These are phyloP conservation scores for Drosophila barbarae DNA, from an alignment of 2,888 invertebrate genomes.

Conservation along the genomic window DNA sequence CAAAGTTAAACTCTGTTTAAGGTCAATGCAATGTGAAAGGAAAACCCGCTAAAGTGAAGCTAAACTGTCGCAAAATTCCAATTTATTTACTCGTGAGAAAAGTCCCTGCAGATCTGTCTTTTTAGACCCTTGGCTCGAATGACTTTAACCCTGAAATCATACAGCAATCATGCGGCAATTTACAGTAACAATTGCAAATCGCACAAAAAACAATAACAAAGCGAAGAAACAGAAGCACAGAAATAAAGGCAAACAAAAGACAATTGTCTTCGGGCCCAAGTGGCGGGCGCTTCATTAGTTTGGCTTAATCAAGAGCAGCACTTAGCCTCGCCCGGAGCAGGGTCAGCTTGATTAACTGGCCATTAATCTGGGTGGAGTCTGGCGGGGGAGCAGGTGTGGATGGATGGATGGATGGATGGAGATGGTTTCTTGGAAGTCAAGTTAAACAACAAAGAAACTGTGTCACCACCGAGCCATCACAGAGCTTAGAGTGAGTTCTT, in stretches of 20 bases:
- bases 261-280: slow-evolving; percentile 29
- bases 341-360: slow-evolving; percentile 36
- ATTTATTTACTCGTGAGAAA: slow-evolving; percentile 1
- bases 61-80: not conserved
- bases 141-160: slow-evolving; percentile 51
- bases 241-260: slow-evolving; percentile 27
- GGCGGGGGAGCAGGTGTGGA: not conserved
- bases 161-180: slow-evolving; percentile 31
- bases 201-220: slow-evolving; percentile 14
- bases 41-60: not conserved
- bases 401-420: not conserved
- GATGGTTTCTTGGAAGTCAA: slow-evolving; percentile 7
- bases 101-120: not conserved
- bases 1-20: not conserved
- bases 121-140: slow-evolving; percentile 27
- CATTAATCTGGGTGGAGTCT: slow-evolving; percentile 18
- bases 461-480: not conserved
- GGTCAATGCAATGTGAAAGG: not conserved
- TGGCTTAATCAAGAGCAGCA: slow-evolving; percentile 35
- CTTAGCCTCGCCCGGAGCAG: slow-evolving; percentile 21
- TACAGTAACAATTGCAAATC: slow-evolving; percentile 33
- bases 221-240: slow-evolving; percentile 5
- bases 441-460: not conserved
- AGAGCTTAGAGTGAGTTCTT: not conserved
- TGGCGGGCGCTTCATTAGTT: slow-evolving; percentile 33